These are phyloP conservation scores for Macrochelys suwanniensis DNA, from an alignment of 2,797 vertebrate species.

Conservation along the genomic window DNA sequence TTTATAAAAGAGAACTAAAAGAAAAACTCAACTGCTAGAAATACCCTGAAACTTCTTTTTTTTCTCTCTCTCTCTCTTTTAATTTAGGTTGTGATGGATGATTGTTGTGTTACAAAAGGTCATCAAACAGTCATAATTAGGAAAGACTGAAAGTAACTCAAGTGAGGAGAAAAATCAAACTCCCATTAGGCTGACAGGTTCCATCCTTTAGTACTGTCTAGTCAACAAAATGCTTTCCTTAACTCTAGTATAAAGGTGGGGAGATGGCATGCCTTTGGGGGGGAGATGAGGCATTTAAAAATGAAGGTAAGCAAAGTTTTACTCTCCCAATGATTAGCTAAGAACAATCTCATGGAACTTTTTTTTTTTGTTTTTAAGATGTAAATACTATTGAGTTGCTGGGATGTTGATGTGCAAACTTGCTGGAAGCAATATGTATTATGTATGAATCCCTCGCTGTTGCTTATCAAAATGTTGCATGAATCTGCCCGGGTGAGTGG, in stretches of 20 bases:
- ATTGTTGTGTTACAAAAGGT: neutral
- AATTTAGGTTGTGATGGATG: neutral
- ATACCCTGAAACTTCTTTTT: neutral
- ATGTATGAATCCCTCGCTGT: neutral
- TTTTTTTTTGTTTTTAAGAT: neutral
- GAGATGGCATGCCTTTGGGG: neutral
- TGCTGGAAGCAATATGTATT: neutral
- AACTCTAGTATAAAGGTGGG: neutral
- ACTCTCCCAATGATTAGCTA: neutral
- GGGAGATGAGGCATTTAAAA: neutral
- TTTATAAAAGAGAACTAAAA: neutral
- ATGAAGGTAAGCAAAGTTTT: neutral
- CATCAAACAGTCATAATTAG: neutral
- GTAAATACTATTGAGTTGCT: neutral
- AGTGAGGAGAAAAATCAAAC: neutral
- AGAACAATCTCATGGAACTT: neutral
- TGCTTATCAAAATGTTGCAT: neutral
- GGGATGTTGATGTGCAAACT: neutral
- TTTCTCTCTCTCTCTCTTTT: neutral
- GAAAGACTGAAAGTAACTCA: neutral
- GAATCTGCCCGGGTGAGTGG: neutral
- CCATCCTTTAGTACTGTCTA: neutral
- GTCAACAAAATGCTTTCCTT: neutral
- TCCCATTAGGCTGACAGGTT: neutral
- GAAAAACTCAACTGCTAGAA: neutral